Percentiles rank a stretch among this genome's conserved stretches.
These are phyloP conservation scores for Ashinkailepas kermadecensis DNA, from an alignment of 2,888 invertebrate species.

Conservation along the genomic window DNA sequence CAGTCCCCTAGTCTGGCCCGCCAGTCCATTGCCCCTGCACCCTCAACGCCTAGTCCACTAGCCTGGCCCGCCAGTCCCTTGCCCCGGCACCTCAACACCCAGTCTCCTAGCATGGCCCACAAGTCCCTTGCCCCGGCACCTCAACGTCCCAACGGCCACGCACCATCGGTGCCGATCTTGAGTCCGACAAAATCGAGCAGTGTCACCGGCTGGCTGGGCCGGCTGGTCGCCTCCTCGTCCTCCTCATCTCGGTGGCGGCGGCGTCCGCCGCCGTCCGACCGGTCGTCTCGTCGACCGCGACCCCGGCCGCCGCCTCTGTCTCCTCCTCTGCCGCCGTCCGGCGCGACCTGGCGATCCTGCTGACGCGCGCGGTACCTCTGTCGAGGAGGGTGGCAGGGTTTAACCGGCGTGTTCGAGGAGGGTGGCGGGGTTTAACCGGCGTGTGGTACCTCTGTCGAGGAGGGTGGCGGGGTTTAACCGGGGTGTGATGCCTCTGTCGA, in stretches of 20 bases:
- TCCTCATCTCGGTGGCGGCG: not conserved
- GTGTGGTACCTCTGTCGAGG: not conserved
- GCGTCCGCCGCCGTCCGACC: not conserved
- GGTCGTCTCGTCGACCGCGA: not conserved
- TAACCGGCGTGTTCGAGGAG: too few species aligned
- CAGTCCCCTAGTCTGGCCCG: too few species aligned
- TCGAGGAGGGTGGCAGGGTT: not conserved
- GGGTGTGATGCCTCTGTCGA: not conserved
- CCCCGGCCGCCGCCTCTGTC: not conserved
- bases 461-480: not conserved
- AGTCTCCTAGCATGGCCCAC: too few species aligned
- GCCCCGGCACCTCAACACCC: too few species aligned
- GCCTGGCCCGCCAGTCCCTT: too few species aligned
- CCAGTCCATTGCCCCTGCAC: too few species aligned
- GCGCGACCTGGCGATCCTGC: not conserved
- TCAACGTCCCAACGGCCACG: too few species aligned
- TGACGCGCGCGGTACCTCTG: not conserved
- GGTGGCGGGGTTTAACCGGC: too few species aligned
- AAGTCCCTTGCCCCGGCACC: too few species aligned
- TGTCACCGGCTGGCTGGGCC: not conserved
- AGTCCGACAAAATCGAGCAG: slow-evolving; percentile 2
- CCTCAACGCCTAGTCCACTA: too few species aligned
- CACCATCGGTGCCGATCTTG: not conserved
- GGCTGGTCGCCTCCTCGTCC: not conserved
- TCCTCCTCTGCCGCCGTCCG: not conserved